Evolutionary conservation across 2,113 vertebrate genomes (phyloP), one percentile per base, ranked within the genome.

Genomic region (Megaleporinus macrocephalus): DNA sequence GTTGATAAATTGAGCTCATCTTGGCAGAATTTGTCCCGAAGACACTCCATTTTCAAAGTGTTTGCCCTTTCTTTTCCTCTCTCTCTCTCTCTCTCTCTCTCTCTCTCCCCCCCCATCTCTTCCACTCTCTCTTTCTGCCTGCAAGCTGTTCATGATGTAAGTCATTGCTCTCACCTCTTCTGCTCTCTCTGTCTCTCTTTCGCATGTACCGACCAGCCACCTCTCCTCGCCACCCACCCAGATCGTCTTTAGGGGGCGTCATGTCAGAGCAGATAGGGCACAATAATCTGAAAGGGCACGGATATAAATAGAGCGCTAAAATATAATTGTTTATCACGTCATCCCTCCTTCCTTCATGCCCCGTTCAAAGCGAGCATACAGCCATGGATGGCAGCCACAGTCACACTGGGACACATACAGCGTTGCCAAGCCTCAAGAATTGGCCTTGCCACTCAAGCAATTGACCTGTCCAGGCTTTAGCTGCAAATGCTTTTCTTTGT

Each of bases 1-100:
- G 92, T 95, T 98, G 98, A 99, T 96, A 94, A 97, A 98, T 97
- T 96, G 95, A 96, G 94, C 95, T 96, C 92, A 96, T 96, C 95
- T 94, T 86, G 90, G 91, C 91, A 90, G 92, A 95, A 95, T 96
- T 96, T 95, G 94, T 95, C 92, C 93, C 93, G 93, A 91, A 96
- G 93, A 95, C 86, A 83, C 93, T 94, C 93, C 94, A 95, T 97
- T 97, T 96, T n/a, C 95, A 92, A 93, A 96, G 95, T 95, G 95
- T 97, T 88, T 93, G 92, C 18, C 1, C 66, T 73, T 26, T 62
- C 47, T 30, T 59, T 51, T 76, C 47, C 41, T 26, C 20, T 63
- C 18, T 44, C 1, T 16, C 74, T 27, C 57, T 78, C 61, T 57
- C 47, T 36, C 62, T 76, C 57, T 91, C 88, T 91, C 69, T 70